Conservation (phyloP, 2,113 vertebrate species). For the Apeltes quadracus region DNA sequence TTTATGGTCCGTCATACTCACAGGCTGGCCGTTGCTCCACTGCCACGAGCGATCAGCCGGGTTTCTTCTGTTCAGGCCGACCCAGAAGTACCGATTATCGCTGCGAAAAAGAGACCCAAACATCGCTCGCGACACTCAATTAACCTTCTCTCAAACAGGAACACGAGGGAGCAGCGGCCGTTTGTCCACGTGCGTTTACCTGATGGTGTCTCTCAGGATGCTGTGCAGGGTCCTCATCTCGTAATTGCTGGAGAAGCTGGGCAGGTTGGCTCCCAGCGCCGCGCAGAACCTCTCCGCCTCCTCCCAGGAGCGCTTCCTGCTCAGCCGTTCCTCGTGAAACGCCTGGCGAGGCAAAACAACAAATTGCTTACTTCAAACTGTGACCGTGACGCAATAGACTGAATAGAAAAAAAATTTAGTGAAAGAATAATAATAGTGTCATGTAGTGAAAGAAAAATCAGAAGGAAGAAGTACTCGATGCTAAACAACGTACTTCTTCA, state of each 20-base stretch:
- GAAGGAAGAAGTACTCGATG: too few species aligned
- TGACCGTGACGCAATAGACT: background rate
- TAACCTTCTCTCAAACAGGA: background rate
- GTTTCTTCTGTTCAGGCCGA: constrained; percentile 93
- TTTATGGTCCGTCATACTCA: constrained; percentile 80
- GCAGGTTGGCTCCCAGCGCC: constrained; percentile 88
- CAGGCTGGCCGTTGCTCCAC: constrained; percentile 91
- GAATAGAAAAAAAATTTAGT: background rate
- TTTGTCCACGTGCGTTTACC: constrained; percentile 75
- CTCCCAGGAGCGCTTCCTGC: constrained; percentile 91
- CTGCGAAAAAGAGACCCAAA: constrained; percentile 56
- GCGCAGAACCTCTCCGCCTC: constrained; percentile 93
- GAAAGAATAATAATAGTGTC: too few species aligned
- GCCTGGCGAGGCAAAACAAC: constrained; percentile 78
- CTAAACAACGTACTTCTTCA: background rate
- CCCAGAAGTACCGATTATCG: constrained; percentile 90
- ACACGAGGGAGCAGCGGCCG: background rate
- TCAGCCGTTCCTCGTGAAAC: constrained; percentile 89
- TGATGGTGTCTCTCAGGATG: constrained; percentile 84
- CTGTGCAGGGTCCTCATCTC: constrained; percentile 85
- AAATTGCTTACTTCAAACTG: constrained; percentile 18
- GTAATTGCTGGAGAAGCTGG: constrained; percentile 83
- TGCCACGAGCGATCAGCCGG: constrained; percentile 89
- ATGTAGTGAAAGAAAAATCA: background rate
- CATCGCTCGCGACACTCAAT: background rate